A percentile compares a stretch with the other conserved stretches of the same genome.
Evolutionary conservation across 1,140 invertebrate genomes (phyloP).

Genomic region (Camponotus vicinus): DNA sequence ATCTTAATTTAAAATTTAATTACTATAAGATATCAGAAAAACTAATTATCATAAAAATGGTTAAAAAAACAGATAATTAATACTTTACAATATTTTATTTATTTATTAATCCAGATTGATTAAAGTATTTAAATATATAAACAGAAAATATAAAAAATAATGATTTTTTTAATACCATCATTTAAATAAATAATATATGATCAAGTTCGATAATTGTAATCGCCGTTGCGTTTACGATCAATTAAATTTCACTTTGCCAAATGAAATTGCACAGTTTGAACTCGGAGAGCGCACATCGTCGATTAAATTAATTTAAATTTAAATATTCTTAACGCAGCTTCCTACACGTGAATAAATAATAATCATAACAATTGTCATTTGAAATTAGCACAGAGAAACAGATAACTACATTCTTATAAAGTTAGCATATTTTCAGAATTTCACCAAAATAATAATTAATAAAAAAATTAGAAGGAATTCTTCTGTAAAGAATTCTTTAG

Average conservation of each 20-base stretch:
- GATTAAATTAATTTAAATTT: constrained; percentile 51
- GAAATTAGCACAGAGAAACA: neutral
- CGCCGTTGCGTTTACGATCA: constrained; percentile 10
- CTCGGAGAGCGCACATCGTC: neutral
- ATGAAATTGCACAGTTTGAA: constrained; percentile 26
- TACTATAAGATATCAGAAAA: neutral
- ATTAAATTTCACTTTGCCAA: constrained; percentile 50
- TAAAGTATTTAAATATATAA: neutral
- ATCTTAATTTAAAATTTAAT: neutral
- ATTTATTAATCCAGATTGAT: neutral
- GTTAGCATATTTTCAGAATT: neutral
- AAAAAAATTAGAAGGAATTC: neutral
- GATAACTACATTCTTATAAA: neutral
- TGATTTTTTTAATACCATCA: neutral
- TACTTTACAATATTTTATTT: too few species aligned
- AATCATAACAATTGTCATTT: neutral
- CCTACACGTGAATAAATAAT: neutral
- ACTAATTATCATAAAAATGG: too few species aligned
- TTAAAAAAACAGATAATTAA: neutral
- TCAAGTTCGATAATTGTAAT: constrained; percentile 7
- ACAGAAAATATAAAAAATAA: neutral
- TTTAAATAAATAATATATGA: neutral
- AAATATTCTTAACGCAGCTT: constrained; percentile 13
- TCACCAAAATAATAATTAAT: neutral
- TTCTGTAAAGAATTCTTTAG: neutral